phyloP scores from a whole-genome alignment of 2,113 vertebrate genomes.

The Peromyscus maniculatus region DNA sequence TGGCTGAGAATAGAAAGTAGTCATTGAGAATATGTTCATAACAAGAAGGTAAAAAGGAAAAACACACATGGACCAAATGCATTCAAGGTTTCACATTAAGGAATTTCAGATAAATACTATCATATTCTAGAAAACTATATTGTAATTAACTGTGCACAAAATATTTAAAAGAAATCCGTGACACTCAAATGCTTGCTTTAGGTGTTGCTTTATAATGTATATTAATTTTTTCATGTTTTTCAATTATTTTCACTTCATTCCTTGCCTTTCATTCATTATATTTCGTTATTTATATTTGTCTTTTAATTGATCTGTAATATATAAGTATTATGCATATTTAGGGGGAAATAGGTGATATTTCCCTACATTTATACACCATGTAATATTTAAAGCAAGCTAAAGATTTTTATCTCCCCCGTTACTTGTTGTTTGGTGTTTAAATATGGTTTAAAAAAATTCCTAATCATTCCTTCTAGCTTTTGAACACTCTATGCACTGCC shows the following conservation, averaged over 20 bases:
- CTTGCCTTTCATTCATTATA: not conserved
- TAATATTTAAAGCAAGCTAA: not conserved
- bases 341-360: not conserved
- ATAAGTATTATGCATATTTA: not conserved
- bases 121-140: not conserved
- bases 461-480: not conserved
- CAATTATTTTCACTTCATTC: not conserved
- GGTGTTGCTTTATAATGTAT: not conserved
- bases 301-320: not conserved
- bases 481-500: not conserved
- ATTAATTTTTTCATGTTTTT: not conserved
- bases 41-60: not conserved
- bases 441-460: not conserved
- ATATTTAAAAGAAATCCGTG: not conserved
- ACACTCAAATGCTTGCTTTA: not conserved
- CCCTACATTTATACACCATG: fast-evolving
- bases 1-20: not conserved
- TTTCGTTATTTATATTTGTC: not conserved
- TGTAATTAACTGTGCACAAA: not conserved
- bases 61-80: not conserved
- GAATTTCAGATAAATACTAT: not conserved
- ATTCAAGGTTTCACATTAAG: not conserved
- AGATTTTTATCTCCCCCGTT: not conserved
- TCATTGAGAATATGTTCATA: not conserved
- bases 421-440: not conserved